phyloP scores from a whole-genome alignment of 2,113 vertebrate species.

The Peromyscus polionotus region DNA sequence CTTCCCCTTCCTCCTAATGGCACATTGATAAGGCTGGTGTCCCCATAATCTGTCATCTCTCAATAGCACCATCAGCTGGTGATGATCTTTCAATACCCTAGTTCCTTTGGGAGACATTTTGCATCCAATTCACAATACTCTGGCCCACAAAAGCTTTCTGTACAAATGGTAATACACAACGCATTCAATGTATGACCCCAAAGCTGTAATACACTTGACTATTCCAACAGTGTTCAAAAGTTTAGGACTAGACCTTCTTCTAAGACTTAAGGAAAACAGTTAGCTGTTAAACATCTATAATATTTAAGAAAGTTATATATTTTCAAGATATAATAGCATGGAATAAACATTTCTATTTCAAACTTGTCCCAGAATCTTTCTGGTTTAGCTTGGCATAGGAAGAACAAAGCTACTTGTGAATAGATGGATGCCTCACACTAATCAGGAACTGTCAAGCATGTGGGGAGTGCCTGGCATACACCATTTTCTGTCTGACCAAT shows the following conservation, averaged over 20 bases:
- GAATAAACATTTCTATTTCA: not conserved
- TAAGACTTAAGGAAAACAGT: not conserved
- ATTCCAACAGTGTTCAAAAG: not conserved
- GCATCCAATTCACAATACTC: not conserved
- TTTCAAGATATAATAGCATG: not conserved
- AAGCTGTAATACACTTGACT: not conserved
- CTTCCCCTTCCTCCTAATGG: not conserved
- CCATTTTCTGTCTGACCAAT: not conserved
- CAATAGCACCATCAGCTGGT: not conserved
- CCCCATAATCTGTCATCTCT: no score
- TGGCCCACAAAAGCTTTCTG: no score
- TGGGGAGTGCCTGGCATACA: no score
- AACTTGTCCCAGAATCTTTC: not conserved
- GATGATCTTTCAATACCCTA: not conserved
- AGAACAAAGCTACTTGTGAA: not conserved
- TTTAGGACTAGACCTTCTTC: not conserved
- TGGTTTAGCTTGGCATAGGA: not conserved
- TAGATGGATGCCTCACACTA: not conserved
- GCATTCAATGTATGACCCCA: not conserved
- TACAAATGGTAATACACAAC: not conserved
- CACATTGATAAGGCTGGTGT: not conserved
- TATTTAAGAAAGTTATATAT: not conserved
- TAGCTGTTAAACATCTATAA: not conserved
- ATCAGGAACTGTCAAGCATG: not conserved
- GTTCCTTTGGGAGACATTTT: not conserved